Evolutionary conservation across 2,113 vertebrate genomes (phyloP).

Genomic region (Chauna torquata): DNA sequence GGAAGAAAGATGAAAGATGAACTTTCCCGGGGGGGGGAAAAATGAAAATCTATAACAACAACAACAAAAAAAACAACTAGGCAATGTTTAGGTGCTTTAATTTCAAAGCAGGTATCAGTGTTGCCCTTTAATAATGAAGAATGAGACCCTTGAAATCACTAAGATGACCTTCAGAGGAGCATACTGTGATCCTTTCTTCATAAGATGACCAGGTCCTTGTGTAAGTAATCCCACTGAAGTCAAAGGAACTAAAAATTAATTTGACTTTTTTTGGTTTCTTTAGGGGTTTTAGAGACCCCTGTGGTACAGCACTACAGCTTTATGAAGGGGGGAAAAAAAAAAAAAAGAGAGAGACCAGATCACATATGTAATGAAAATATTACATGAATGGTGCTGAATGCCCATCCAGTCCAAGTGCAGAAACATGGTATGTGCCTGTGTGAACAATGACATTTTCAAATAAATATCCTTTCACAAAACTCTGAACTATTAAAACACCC

Average conservation of each 20-base stretch:
- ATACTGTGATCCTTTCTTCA: not conserved
- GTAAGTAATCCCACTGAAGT: not conserved
- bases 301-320: not conserved
- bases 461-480: not conserved
- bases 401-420: not conserved
- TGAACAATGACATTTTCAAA: not conserved
- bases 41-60: not conserved
- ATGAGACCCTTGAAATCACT: not conserved
- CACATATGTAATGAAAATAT: not conserved
- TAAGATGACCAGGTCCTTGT: not conserved
- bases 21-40: not conserved
- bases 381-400: not conserved
- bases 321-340: not conserved
- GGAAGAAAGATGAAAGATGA: not conserved
- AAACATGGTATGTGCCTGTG: not conserved
- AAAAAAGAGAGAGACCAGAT: not conserved
- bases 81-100: not conserved
- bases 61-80: not conserved
- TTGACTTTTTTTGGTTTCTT: not conserved
- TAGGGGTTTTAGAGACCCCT: not conserved
- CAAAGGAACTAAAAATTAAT: not conserved
- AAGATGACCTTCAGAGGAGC: not conserved
- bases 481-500: not conserved
- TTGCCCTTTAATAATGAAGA: not conserved
- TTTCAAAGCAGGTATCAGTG: not conserved